Evolutionary conservation across 2,888 invertebrate species (phyloP).

Genomic region (Criorhina ranunculi): DNA sequence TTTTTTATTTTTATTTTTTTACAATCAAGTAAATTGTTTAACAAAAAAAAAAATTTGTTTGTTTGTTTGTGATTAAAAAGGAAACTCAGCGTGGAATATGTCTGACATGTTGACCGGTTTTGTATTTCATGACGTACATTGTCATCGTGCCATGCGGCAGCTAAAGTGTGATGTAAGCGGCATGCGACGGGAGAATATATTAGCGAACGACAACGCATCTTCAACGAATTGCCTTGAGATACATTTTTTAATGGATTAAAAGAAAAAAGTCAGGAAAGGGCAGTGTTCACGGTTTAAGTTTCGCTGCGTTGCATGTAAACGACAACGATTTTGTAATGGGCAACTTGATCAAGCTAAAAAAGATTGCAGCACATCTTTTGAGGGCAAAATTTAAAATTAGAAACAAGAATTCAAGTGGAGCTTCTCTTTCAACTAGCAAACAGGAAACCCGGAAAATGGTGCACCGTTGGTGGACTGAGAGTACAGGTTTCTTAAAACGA

Average conservation of each 20-base stretch:
- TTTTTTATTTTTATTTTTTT: slow-evolving; percentile 33
- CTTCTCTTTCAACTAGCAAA: slow-evolving; percentile 40
- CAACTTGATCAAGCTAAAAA: neutral
- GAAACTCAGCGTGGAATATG: neutral
- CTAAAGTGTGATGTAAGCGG: slow-evolving; percentile 57
- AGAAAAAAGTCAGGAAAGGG: slow-evolving; percentile 23
- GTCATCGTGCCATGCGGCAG: slow-evolving; percentile 21
- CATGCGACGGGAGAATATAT: slow-evolving; percentile 51
- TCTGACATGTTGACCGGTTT: slow-evolving; percentile 46
- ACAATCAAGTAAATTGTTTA: slow-evolving; percentile 23
- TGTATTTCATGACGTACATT: slow-evolving; percentile 55
- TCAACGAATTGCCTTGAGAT: slow-evolving; percentile 37
- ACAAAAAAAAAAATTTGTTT: slow-evolving; percentile 4
- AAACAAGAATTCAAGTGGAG: slow-evolving; percentile 17
- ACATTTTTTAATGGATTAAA: slow-evolving; percentile 18
- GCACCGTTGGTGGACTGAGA: slow-evolving; percentile 7
- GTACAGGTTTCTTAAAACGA: slow-evolving; percentile 40
- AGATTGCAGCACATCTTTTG: slow-evolving; percentile 5
- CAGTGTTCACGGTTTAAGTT: slow-evolving; percentile 33
- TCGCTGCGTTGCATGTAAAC: slow-evolving; percentile 9
- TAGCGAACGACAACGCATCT: slow-evolving; percentile 59
- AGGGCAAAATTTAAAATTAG: neutral
- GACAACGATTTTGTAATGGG: slow-evolving; percentile 21
- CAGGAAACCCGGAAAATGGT: slow-evolving; percentile 25
- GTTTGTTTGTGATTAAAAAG: slow-evolving; percentile 21